A percentile compares a stretch with the other conserved stretches of the same genome.
Conservation (phyloP, 2,113 vertebrate genomes). For the Tricholaema leucomelas region DNA sequence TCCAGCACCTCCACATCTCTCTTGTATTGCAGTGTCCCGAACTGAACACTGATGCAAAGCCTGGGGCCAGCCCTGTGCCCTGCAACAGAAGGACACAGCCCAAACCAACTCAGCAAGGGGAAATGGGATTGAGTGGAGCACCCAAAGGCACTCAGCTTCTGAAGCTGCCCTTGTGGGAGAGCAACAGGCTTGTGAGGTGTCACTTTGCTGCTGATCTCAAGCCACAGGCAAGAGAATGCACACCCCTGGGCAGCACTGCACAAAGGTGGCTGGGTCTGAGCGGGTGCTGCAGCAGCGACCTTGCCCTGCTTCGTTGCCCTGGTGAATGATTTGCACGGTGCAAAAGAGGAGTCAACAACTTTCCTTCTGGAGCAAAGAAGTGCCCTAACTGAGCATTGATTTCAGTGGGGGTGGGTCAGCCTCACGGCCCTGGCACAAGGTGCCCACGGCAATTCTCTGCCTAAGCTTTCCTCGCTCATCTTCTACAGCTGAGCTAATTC, state of each 20-base stretch:
- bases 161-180: not conserved
- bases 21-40: no score
- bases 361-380: not conserved
- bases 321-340: not conserved
- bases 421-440: fast-evolving
- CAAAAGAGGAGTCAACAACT: not conserved
- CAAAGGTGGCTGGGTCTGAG: fast-evolving
- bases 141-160: not conserved
- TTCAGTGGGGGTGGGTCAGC: not conserved
- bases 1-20: no score
- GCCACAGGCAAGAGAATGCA: fast-evolving
- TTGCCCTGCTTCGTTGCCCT: no score
- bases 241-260: not conserved
- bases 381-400: not conserved
- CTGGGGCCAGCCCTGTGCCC: not conserved
- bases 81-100: not conserved
- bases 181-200: fast-evolving
- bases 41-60: not conserved
- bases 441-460: not conserved
- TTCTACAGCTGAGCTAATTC: not conserved
- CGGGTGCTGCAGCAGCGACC: fast-evolving
- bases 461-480: not conserved
- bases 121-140: fast-evolving
- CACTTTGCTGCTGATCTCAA: not conserved
- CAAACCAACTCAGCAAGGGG: not conserved